phyloP scores from a whole-genome alignment of 2,113 vertebrate genomes.

The Mirounga angustirostris region DNA sequence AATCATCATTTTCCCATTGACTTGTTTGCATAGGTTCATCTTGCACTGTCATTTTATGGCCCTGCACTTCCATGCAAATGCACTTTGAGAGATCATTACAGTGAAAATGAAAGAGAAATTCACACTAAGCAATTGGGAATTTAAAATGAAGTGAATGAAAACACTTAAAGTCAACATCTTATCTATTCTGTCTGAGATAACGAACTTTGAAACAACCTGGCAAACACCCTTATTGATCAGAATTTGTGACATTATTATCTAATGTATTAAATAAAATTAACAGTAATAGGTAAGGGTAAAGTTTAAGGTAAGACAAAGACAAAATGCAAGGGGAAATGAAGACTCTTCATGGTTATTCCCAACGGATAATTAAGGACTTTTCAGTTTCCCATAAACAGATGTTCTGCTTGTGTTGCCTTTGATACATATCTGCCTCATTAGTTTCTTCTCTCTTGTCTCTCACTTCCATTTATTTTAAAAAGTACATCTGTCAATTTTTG shows the following conservation, averaged over 20 bases:
- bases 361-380: neutral
- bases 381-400: conserved; percentile 52
- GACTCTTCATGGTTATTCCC: neutral
- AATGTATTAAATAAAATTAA: conserved; percentile 40
- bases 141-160: neutral
- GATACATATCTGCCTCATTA: conserved; percentile 40
- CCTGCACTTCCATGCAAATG: neutral
- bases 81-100: neutral
- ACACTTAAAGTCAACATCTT: conserved; percentile 13
- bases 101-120: neutral
- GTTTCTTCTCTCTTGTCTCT: neutral
- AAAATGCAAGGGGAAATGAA: conserved; percentile 9
- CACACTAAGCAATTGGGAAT: neutral
- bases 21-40: neutral
- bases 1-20: neutral
- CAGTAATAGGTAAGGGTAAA: neutral
- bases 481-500: conserved; percentile 36
- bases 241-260: neutral
- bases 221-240: neutral
- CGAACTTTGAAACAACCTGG: neutral
- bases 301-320: conserved; percentile 22
- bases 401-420: neutral
- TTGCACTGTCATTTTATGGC: neutral
- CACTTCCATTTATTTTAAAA: conserved; percentile 57
- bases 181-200: neutral